Base-by-base conservation (phyloP, 2,113 vertebrate species). In the Centropristis striata region DNA sequence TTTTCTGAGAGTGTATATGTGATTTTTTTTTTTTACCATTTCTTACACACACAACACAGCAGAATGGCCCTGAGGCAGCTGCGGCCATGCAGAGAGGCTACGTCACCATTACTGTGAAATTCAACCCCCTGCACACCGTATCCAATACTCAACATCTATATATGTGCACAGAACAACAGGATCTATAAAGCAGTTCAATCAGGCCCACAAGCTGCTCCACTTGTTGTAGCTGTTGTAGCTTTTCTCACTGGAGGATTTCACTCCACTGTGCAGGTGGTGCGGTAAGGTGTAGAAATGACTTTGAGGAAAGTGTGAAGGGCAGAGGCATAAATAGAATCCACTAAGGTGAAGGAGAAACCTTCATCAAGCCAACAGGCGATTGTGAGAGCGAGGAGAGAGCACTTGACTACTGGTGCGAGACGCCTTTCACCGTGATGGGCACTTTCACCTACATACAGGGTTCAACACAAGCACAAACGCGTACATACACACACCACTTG, bases 231-330 rank as follows among this genome's bases (percentile, higher is more conserved):
- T 47, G 37, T 49, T 21, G n/a, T 39, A 32, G 36, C 27, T 42
- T 54, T 67, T 9, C 44, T 50, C 28, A 20, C 13, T 25, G 42
- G 61, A 15, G 39, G 37, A 32, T 28, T 77, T 81, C 16, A 13
- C 6, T 32, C 58, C 20, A 4, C 32, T 25, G 11, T 39, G 44
- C 59, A 59, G 75, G 64, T 59, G 51, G 67, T 20, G 66, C 42
- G 37, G 42, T 54, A 61, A 68, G 49, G 64, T 64, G 47, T 58
- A 58, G 60, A 57, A 74, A 77, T 80, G 83, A 73, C 83, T 82
- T 83, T 89, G 80, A 86, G 68, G 46, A 63, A 71, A 81, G 77
- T 77, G 73, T 42, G 60, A 90, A 88, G 82, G 86, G 57, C 61
- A n/a, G 9, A 50, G 42, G 44, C 44, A 75, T 44, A 87, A 84